These are phyloP conservation scores for Malaclemys terrapin DNA, from an alignment of 2,113 vertebrate species.

Conservation along the genomic window DNA sequence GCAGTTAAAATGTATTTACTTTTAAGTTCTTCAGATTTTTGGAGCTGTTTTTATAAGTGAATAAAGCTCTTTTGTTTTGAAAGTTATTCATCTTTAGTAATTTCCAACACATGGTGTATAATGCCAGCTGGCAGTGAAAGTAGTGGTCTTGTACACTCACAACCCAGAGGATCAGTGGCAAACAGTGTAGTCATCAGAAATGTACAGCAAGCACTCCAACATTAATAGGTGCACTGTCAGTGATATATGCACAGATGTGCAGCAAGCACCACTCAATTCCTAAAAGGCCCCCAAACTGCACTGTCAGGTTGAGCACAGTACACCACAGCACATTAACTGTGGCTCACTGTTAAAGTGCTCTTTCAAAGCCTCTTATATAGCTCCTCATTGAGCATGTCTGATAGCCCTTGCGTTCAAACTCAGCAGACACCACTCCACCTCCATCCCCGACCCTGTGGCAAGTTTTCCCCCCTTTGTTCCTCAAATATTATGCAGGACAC, in stretches of 20 bases:
- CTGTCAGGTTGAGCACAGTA: neutral
- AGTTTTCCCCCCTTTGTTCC: neutral
- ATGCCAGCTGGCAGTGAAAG: neutral
- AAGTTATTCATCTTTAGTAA: neutral
- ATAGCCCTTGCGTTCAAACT: neutral
- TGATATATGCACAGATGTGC: neutral
- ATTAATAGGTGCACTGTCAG: neutral
- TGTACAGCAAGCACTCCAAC: neutral
- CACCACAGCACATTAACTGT: neutral
- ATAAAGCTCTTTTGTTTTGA: neutral
- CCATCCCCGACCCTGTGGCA: neutral
- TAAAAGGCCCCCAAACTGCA: neutral
- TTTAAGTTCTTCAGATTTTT: neutral
- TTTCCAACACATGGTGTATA: neutral
- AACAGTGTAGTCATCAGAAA: neutral
- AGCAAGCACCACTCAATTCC: neutral
- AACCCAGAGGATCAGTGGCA: neutral
- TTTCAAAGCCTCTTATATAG: neutral
- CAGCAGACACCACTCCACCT: neutral
- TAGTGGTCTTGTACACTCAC: neutral
- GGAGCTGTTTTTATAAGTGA: neutral
- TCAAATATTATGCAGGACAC: neutral
- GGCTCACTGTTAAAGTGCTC: neutral
- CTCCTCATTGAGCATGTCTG: neutral
- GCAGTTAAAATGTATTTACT: neutral